phyloP scores from a whole-genome alignment of 2,113 vertebrate genomes.

The Aptenodytes patagonicus region DNA sequence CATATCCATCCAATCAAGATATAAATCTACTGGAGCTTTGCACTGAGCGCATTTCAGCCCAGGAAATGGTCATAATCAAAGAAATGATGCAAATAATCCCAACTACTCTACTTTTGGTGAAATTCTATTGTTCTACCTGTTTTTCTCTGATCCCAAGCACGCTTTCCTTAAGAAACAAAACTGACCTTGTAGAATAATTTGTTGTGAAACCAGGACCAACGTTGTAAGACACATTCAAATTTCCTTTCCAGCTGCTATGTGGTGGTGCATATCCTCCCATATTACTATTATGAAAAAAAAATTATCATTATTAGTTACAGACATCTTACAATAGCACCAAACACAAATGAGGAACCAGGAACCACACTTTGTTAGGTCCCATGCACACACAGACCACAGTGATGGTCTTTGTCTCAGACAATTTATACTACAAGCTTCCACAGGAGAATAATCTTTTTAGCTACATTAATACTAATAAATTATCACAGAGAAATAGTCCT shows the following conservation, averaged over 20 bases:
- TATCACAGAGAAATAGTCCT: background rate
- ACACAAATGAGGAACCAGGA: background rate
- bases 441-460: background rate
- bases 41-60: background rate
- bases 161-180: background rate
- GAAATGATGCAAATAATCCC: background rate
- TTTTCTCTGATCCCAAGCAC: background rate
- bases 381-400: background rate
- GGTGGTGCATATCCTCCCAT: constrained; percentile 87
- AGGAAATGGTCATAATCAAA: background rate
- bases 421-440: background rate
- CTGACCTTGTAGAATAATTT: constrained; percentile 78
- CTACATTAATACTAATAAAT: background rate
- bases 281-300: constrained; percentile 72
- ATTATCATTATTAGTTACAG: background rate
- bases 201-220: constrained; percentile 86
- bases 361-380: background rate
- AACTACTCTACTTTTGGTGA: background rate
- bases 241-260: constrained; percentile 86
- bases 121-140: background rate
- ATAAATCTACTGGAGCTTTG: background rate
- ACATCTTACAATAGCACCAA: background rate
- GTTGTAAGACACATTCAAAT: constrained; percentile 85
- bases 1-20: background rate
- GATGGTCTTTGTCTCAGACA: background rate